phyloP scores from a whole-genome alignment of 2,888 invertebrate genomes.

The Dicycla oo region DNA sequence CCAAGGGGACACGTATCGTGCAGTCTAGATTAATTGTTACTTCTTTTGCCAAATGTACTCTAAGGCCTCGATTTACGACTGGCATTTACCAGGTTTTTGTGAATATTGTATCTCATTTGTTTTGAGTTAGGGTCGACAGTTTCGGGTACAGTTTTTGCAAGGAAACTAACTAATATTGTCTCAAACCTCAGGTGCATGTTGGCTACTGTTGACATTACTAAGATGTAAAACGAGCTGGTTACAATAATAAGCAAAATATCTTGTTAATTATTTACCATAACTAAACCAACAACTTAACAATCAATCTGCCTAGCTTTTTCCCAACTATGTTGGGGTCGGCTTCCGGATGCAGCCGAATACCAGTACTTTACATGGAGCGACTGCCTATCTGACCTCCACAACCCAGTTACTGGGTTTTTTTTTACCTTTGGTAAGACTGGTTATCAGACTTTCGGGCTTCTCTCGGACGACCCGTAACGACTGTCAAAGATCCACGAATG shows the following conservation, averaged over 20 bases:
- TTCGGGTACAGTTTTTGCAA: background rate
- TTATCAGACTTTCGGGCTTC: too few relatives aligned
- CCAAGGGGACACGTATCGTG: constrained; percentile 75
- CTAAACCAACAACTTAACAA: background rate
- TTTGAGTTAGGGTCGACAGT: constrained; percentile 45
- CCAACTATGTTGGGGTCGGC: too few relatives aligned
- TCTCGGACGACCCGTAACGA: too few relatives aligned
- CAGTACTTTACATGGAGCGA: too few relatives aligned
- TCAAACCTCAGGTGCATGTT: background rate
- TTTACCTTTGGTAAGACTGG: too few relatives aligned
- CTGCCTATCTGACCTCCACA: too few relatives aligned
- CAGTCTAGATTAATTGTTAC: constrained; percentile 84
- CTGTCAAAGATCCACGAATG: too few relatives aligned
- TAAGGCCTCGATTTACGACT: constrained; percentile 76
- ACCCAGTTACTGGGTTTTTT: too few relatives aligned
- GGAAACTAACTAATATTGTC: too few relatives aligned
- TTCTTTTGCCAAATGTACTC: constrained; percentile 85
- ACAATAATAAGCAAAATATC: background rate
- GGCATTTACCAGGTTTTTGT: constrained; percentile 72
- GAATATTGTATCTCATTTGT: constrained; percentile 70
- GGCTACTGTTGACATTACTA: background rate
- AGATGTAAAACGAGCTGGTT: background rate
- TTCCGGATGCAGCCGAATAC: too few relatives aligned
- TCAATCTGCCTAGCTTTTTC: too few relatives aligned
- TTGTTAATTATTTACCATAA: background rate